Percentiles rank a stretch among this genome's conserved stretches.
phyloP scores from a whole-genome alignment of 2,888 invertebrate genomes.

The Pasiphila rectangulata region DNA sequence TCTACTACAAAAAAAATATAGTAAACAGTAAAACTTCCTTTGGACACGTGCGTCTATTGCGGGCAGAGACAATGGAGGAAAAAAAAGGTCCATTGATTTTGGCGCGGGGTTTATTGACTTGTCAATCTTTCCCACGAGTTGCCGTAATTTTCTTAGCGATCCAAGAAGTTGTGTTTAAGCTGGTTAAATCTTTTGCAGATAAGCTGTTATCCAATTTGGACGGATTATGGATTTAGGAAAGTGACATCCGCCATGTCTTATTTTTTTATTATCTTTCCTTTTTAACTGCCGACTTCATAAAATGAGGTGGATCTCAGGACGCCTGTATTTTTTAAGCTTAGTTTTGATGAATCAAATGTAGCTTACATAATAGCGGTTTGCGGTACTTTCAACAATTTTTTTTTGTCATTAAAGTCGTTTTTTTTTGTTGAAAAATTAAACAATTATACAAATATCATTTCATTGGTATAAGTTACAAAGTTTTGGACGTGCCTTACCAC shows the following conservation, averaged over 20 bases:
- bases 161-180: constrained; percentile 26
- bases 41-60: constrained; percentile 73
- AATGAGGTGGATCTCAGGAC: too few relatives aligned
- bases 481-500: too few relatives aligned
- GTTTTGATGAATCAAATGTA: too few relatives aligned
- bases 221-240: constrained; percentile 30
- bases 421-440: too few relatives aligned
- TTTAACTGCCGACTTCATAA: not conserved
- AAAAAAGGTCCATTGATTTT: constrained; percentile 48
- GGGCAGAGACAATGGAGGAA: constrained; percentile 67
- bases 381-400: too few relatives aligned
- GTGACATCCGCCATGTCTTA: constrained; percentile 20
- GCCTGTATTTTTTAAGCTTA: too few relatives aligned
- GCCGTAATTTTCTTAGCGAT: constrained; percentile 22
- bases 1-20: constrained; percentile 54
- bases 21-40: constrained; percentile 65
- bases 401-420: too few relatives aligned
- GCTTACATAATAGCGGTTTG: too few relatives aligned
- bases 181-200: constrained; percentile 44
- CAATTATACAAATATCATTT: too few relatives aligned
- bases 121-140: constrained; percentile 57
- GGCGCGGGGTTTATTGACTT: constrained; percentile 55
- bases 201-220: constrained; percentile 44
- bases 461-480: too few relatives aligned
- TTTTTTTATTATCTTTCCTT: not conserved